phyloP scores from a whole-genome alignment of 2,797 vertebrate genomes.

The Acanthornis magna region DNA sequence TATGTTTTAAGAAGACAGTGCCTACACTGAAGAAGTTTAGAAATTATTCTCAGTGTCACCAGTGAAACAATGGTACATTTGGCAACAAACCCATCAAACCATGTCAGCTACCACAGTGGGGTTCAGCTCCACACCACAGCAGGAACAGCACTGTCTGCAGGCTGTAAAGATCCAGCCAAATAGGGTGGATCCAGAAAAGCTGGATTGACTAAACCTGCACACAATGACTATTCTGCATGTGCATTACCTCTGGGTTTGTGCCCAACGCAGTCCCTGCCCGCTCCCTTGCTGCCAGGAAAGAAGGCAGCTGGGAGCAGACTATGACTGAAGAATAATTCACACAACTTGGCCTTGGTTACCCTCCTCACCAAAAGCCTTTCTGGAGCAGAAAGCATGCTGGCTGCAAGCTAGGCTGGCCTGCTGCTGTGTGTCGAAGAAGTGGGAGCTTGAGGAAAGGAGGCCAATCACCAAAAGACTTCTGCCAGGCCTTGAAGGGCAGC shows the following conservation, averaged over 20 bases:
- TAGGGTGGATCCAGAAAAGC: background rate
- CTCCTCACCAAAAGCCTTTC: background rate
- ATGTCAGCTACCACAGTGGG: background rate
- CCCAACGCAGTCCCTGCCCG: background rate
- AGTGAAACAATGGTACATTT: background rate
- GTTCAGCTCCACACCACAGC: background rate
- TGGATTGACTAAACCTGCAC: background rate
- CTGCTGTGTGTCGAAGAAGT: rapidly evolving
- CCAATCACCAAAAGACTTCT: background rate
- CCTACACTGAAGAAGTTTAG: background rate
- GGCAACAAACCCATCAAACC: background rate
- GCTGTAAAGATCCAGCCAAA: background rate
- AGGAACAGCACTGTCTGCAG: background rate
- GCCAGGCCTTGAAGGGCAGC: background rate
- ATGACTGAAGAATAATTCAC: background rate
- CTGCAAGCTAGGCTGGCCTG: background rate
- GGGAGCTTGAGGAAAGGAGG: background rate
- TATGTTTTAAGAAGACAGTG: background rate
- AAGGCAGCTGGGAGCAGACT: background rate
- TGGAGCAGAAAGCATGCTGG: background rate
- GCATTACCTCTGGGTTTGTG: background rate
- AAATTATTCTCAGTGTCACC: background rate
- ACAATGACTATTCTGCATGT: background rate
- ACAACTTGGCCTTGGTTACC: background rate
- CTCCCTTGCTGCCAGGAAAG: background rate